These are phyloP conservation scores for Amphilophus citrinellus DNA, from an alignment of 2,113 vertebrate genomes.

Conservation along the genomic window DNA sequence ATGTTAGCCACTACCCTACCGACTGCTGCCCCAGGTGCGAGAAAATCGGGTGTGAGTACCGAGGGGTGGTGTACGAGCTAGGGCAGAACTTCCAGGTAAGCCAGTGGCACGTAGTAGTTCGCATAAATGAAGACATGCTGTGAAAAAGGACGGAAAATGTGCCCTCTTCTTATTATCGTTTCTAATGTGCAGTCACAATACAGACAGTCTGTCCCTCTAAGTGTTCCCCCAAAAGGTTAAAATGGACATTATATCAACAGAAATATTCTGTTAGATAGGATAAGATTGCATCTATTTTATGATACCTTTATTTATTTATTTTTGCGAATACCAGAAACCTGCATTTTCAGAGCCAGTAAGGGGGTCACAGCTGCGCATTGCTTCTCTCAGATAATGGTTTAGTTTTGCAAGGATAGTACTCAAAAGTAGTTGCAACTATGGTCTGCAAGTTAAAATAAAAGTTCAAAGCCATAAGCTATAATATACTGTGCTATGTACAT, in stretches of 20 bases:
- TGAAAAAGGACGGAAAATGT: neutral
- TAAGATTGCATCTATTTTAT: no score
- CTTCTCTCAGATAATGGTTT: neutral
- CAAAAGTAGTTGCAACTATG: neutral
- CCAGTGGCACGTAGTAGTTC: neutral
- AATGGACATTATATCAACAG: neutral
- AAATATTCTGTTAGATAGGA: neutral
- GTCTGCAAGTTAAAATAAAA: neutral
- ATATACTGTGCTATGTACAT: neutral
- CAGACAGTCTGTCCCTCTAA: no score
- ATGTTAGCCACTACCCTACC: constrained; percentile 87
- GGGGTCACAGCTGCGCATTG: neutral
- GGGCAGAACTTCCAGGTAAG: constrained; percentile 85
- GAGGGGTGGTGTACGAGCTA: constrained; percentile 84
- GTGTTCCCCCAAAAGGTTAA: neutral
- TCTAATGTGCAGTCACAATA: neutral
- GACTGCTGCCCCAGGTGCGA: constrained; percentile 89
- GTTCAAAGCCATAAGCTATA: neutral
- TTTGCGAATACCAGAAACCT: neutral
- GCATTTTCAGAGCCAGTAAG: neutral
- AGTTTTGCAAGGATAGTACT: neutral
- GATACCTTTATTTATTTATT: neutral
- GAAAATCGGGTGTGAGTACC: constrained; percentile 86
- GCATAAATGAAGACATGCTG: neutral
- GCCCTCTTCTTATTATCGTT: no score